Percentiles rank a stretch among this genome's conserved stretches.
phyloP scores from a whole-genome alignment of 1,140 invertebrate genomes.

The Bombus polaris region DNA sequence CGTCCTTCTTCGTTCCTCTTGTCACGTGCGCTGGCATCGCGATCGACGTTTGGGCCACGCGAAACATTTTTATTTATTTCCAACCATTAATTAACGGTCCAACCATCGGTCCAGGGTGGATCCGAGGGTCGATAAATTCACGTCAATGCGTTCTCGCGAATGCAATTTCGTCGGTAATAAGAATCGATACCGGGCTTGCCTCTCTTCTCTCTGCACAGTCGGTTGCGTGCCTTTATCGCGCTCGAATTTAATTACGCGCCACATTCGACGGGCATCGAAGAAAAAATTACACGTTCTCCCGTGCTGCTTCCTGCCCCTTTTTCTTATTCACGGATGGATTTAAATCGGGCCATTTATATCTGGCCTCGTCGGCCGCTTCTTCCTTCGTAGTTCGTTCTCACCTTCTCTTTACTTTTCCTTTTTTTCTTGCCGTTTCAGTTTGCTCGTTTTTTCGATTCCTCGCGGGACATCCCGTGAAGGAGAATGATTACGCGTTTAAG shows the following conservation, averaged over 20 bases:
- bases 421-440: too few species aligned
- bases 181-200: background rate
- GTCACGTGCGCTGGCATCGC: background rate
- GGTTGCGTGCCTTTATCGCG: background rate
- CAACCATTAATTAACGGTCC: background rate
- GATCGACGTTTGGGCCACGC: too few species aligned
- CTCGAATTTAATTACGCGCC: slow-evolving; percentile 9
- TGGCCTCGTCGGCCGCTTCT: too few species aligned
- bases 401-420: background rate
- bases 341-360: slow-evolving; percentile 14
- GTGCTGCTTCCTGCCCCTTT: background rate
- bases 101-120: background rate
- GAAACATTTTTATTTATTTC: slow-evolving; percentile 1
- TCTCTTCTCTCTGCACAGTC: too few species aligned
- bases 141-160: background rate
- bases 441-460: background rate
- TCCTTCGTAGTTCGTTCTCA: too few species aligned
- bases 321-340: slow-evolving; percentile 10
- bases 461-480: background rate
- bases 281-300: background rate
- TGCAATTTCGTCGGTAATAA: slow-evolving; percentile 19
- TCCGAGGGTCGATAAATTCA: background rate
- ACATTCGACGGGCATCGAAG: background rate
- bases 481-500: slow-evolving; percentile 24
- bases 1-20: background rate